Base-by-base conservation (phyloP, 2,113 vertebrate genomes). In the Edolisoma coerulescens region DNA sequence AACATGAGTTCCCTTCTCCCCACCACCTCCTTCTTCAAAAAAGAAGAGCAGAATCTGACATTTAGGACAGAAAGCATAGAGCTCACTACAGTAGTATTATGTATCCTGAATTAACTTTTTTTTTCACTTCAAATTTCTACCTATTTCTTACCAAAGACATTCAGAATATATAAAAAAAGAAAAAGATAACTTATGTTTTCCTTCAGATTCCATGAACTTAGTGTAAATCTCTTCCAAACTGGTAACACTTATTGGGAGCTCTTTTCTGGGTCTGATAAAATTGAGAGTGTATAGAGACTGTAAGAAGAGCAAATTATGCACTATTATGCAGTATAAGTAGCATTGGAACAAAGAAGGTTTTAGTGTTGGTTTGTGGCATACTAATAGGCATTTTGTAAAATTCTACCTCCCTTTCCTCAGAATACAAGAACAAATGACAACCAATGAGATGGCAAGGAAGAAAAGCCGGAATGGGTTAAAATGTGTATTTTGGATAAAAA, bases 161-260 rank as follows among this genome's bases (percentile, higher is more conserved):
- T 12, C 10, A 49, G 11, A 56, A 47, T 41, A 20, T 10, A 3
- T n/a, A n/a, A 3, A 15, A 49, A 44, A 24, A 79, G 17, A 30
- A 30, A 47, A 53, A 57, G 2, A 10, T 23, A 53, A 47, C 7
- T 18, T 0, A 0, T 35, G 4, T 44, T 57, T 81, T 74, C 13
- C 28, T 69, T 89, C 32, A 57, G 27, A 54, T 67, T 81, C 26
- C 13, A 57, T 49, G 0, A 44, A 70, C 7, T 75, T 54, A 30
- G 8, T 33, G 12, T 26, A 74, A 78, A 78, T 59, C 13, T 47
- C 16, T 54, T 78, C 12, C 20, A 82, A 63, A 75, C 18, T 27
- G 17, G 28, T 37, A 28, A 35, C 11, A 69, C 3, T 82, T 54
- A 15, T 9, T 47, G 16, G 4, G 32, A 77, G 11, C 61, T 85